These are phyloP conservation scores for Nerophis lumbriciformis DNA, from an alignment of 2,113 vertebrate species.

Conservation along the genomic window DNA sequence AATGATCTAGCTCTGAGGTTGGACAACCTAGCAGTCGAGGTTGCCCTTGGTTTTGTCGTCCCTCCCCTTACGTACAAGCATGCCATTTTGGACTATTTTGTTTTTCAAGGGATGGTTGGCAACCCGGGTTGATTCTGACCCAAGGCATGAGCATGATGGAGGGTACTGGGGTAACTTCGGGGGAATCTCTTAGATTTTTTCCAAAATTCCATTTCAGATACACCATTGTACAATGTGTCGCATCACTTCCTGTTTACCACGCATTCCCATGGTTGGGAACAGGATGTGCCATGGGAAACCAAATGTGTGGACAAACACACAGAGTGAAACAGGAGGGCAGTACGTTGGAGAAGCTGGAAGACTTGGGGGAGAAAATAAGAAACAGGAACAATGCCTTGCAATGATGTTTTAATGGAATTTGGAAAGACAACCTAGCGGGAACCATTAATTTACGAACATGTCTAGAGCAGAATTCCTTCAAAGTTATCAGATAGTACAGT, in stretches of 20 bases:
- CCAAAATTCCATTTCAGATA: constrained; percentile 62
- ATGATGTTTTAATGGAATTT: constrained; percentile 78
- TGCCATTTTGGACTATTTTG: too few relatives aligned
- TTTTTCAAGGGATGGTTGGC: too few relatives aligned
- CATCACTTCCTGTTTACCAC: constrained; percentile 54
- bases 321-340: constrained; percentile 32
- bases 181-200: constrained; percentile 13
- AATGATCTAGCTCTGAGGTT: too few relatives aligned
- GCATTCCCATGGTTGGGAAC: constrained; percentile 36
- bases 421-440: constrained; percentile 70
- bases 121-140: background rate
- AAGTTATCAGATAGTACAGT: constrained; percentile 61
- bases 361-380: constrained; percentile 58
- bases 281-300: constrained; percentile 25
- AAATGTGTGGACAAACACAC: constrained; percentile 14
- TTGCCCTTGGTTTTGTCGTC: too few relatives aligned
- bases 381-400: constrained; percentile 73
- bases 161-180: constrained; percentile 14
- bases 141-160: constrained; percentile 35
- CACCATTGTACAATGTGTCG: constrained; percentile 50
- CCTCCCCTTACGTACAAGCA: too few relatives aligned
- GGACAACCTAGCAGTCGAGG: too few relatives aligned
- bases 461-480: constrained; percentile 58
- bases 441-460: constrained; percentile 62
- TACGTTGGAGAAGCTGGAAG: constrained; percentile 50